Percentiles rank a stretch among this genome's conserved stretches.
Conservation (phyloP, 2,113 vertebrate genomes). For the Cyanoderma ruficeps region DNA sequence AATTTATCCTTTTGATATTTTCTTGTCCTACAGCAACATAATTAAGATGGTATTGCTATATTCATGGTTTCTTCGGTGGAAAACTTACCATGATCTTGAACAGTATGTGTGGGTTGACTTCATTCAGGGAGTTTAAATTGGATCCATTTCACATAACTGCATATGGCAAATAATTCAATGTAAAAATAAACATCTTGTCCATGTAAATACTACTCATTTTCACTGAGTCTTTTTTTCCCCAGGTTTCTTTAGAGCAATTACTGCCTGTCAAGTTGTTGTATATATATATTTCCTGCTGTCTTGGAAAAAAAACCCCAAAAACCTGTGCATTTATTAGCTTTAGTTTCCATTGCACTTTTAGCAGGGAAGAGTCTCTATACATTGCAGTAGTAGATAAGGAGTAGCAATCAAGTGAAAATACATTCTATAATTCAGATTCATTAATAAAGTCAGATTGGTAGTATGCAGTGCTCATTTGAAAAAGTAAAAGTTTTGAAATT, state of each 20-base stretch:
- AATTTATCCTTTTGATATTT: constrained; percentile 53
- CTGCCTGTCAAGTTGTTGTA: constrained; percentile 42
- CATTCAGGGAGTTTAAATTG: constrained; percentile 45
- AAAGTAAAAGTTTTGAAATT: background rate
- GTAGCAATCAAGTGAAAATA: background rate
- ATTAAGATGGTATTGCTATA: constrained; percentile 32
- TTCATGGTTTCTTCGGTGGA: constrained; percentile 13
- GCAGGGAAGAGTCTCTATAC: background rate
- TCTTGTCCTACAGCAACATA: constrained; percentile 28
- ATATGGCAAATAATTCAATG: constrained; percentile 52
- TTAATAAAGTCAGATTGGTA: background rate
- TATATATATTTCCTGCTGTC: constrained; percentile 1
- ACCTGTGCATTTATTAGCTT: background rate
- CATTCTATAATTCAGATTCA: background rate
- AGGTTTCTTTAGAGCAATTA: constrained; percentile 29
- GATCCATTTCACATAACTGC: constrained; percentile 59
- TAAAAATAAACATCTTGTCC: constrained; percentile 58
- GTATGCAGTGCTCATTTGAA: background rate
- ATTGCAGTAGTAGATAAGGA: background rate
- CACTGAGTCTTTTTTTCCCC: background rate
- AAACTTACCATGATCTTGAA: constrained; percentile 33
- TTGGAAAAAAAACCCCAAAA: background rate
- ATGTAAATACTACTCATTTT: constrained; percentile 48
- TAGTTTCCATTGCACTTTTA: constrained; percentile 23
- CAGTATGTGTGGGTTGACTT: constrained; percentile 33